Evolutionary conservation across 2,888 invertebrate genomes (phyloP).

Genomic region (Pristionchus entomophagus): DNA sequence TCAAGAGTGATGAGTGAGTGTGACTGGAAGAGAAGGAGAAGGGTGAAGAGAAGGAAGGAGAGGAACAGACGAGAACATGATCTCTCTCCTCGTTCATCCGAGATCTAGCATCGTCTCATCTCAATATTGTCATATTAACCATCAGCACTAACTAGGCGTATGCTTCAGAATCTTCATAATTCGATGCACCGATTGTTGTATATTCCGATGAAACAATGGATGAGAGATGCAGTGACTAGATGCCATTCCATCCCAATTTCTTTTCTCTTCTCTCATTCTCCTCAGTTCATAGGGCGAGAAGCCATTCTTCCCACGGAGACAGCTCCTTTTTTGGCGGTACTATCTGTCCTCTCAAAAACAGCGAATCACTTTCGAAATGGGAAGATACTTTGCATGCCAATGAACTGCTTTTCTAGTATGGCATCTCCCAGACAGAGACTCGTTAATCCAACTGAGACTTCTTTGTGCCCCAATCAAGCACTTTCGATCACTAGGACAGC

Average conservation of each 20-base stretch:
- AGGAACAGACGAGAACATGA: not conserved
- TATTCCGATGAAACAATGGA: too few species aligned
- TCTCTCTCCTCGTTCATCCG: not conserved
- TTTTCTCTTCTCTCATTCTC: not conserved
- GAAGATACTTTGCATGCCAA: slow-evolving; percentile 40
- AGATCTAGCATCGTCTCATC: too few species aligned
- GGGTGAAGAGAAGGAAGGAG: not conserved
- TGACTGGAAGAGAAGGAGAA: not conserved
- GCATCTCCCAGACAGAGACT: not conserved
- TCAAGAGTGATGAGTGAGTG: slow-evolving; percentile 21
- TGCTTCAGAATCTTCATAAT: not conserved
- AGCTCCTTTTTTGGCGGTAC: not conserved
- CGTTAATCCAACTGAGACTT: not conserved
- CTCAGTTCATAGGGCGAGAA: slow-evolving; percentile 19
- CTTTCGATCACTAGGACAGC: not conserved
- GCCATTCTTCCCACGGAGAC: not conserved
- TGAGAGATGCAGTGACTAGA: not conserved
- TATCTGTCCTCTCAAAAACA: not conserved
- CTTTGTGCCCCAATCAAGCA: not conserved
- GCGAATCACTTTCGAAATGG: slow-evolving; percentile 8
- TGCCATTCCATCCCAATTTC: not conserved
- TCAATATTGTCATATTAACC: too few species aligned
- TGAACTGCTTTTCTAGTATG: slow-evolving; percentile 12
- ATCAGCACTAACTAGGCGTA: too few species aligned
- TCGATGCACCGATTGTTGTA: too few species aligned